phyloP scores from a whole-genome alignment of 2,797 vertebrate genomes.

The Pelobates cultripes region DNA sequence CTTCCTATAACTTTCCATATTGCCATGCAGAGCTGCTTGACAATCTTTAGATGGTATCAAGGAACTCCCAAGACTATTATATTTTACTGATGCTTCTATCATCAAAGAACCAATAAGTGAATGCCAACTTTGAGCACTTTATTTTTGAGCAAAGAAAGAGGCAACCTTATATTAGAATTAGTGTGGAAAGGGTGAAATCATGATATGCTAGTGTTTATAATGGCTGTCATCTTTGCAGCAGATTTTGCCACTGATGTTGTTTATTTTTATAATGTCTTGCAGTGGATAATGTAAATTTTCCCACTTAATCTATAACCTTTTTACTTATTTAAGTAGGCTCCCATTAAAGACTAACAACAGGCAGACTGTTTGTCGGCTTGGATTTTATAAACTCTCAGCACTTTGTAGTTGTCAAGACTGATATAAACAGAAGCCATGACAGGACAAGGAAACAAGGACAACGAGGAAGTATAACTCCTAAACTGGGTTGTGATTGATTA shows the following conservation, averaged over 20 bases:
- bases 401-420: constrained; percentile 2
- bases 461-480: no score
- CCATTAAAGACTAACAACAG: constrained; percentile 33
- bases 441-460: no score
- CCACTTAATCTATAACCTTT: constrained; percentile 33
- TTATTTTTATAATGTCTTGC: neutral
- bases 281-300: constrained; percentile 2
- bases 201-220: neutral
- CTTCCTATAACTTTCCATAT: no score
- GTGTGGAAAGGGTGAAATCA: neutral
- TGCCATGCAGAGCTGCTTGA: no score
- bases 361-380: constrained; percentile 27
- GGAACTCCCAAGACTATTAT: no score
- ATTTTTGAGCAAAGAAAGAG: no score
- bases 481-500: no score
- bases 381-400: constrained; percentile 33
- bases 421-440: no score
- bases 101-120: no score
- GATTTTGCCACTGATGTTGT: neutral
- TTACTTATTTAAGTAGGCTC: constrained; percentile 43
- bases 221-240: neutral
- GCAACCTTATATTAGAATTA: neutral
- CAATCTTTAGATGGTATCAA: no score
- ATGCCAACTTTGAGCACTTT: no score
- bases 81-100: no score